phyloP scores from a whole-genome alignment of 2,113 vertebrate genomes.

The Anguilla rostrata region DNA sequence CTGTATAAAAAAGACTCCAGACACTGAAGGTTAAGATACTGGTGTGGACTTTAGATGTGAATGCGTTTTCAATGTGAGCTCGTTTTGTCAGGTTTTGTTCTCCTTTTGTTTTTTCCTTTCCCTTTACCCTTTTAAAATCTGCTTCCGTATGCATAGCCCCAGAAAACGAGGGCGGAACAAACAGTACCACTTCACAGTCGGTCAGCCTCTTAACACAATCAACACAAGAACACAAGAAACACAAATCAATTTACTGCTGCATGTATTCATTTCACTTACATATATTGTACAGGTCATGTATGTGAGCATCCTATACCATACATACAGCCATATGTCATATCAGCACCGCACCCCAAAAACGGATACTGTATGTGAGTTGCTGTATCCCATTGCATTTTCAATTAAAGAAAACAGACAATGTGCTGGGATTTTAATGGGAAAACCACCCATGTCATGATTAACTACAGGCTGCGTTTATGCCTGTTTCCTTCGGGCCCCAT shows the following conservation, averaged over 20 bases:
- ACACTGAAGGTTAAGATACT: background rate
- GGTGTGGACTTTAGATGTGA: background rate
- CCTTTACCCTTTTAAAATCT: background rate
- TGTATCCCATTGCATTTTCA: background rate
- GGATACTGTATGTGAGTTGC: background rate
- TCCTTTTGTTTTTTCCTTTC: background rate
- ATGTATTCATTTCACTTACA: background rate
- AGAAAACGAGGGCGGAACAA: background rate
- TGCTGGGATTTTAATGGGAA: background rate
- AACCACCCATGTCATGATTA: background rate
- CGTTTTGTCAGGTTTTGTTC: background rate
- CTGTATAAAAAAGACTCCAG: background rate
- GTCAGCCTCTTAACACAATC: background rate
- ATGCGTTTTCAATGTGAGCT: background rate
- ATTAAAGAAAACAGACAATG: background rate
- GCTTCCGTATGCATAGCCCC: background rate
- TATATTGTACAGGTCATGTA: background rate
- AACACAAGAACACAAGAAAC: background rate
- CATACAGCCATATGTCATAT: background rate
- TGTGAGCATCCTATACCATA: background rate
- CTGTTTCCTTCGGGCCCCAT: background rate
- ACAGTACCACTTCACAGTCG: background rate
- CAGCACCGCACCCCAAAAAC: background rate
- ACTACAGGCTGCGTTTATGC: background rate
- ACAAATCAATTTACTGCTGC: background rate